Conservation (phyloP, 2,888 invertebrate species). For the Acrobasis consociella region DNA sequence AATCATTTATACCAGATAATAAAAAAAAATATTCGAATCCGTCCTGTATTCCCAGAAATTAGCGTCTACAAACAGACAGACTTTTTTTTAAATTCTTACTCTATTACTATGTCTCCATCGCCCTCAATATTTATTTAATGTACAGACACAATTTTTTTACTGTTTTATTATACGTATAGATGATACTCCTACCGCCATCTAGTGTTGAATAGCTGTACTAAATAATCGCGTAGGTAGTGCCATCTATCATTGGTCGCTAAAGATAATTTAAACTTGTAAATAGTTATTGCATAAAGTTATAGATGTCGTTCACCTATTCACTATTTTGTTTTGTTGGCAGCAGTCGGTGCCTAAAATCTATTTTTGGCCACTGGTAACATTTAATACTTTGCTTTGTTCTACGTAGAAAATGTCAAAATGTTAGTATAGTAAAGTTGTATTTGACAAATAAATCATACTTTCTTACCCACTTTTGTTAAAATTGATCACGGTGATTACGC, state of each 20-base stretch:
- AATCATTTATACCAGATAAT: too few species aligned
- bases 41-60: too few species aligned
- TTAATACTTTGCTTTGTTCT: neutral
- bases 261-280: neutral
- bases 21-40: too few species aligned
- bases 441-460: too few species aligned
- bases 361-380: conserved; percentile 20
- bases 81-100: too few species aligned
- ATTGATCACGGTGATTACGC: neutral
- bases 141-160: too few species aligned
- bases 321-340: neutral
- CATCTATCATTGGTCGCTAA: neutral
- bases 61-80: too few species aligned
- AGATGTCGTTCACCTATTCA: conserved; percentile 21
- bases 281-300: neutral
- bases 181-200: conserved; percentile 33
- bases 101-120: too few species aligned
- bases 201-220: neutral
- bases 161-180: too few species aligned
- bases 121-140: too few species aligned
- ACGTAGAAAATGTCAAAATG: conserved; percentile 13
- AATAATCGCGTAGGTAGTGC: neutral
- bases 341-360: neutral
- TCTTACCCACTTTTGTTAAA: neutral
- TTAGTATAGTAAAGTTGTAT: too few species aligned